Base-by-base conservation (phyloP, 2,888 invertebrate genomes). In the Apomyelois bistriatella region DNA sequence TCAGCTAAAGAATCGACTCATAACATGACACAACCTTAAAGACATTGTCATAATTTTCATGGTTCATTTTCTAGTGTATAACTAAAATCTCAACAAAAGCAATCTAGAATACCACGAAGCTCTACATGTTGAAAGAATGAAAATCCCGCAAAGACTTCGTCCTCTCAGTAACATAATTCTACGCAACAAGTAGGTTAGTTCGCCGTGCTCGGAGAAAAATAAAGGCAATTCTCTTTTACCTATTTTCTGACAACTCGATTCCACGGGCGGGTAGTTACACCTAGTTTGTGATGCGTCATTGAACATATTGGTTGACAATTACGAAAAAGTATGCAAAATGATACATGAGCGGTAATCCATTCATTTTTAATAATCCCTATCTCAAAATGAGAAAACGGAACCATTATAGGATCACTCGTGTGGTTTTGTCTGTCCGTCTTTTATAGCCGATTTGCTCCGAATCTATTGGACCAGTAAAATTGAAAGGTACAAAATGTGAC, bases 201-300 rank as follows among this genome's bases (percentile, higher is more conserved):
- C 56, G 61, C 58, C 72, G 72, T 72, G 72, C 67, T 67, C 59
- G 48, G 42, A 54, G 61, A 61, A 65, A 69, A 71, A 72, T 71
- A 67, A 71, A 55, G 69, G 62, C 66, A 70, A 72, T 70, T 65
- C 41, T 52, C n/a, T 43, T 17, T 7, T 51, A 35, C 35, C 35
- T 30, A 50, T 50, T 50, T 50, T 40, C 35, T 35, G 32, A 30
- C 35, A 47, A 47, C 15, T 47, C 35, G 28, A 30, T 22, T 22
- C 22, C 22, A 22, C 22, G 30, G 13, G 30, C 43, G 43, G 7
- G 30, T 13, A 22, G 30, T 42, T 28, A 22, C n/a, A 10, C 13
- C 12, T 38, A 15, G 37, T 13, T 38, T 5, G n/a, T 37, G 36
- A n/a, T 15, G 13, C 13, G 37, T 13, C 13, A 13, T 13, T 38